phyloP scores from a whole-genome alignment of 2,113 vertebrate species.

The Onychostruthus taczanowskii region DNA sequence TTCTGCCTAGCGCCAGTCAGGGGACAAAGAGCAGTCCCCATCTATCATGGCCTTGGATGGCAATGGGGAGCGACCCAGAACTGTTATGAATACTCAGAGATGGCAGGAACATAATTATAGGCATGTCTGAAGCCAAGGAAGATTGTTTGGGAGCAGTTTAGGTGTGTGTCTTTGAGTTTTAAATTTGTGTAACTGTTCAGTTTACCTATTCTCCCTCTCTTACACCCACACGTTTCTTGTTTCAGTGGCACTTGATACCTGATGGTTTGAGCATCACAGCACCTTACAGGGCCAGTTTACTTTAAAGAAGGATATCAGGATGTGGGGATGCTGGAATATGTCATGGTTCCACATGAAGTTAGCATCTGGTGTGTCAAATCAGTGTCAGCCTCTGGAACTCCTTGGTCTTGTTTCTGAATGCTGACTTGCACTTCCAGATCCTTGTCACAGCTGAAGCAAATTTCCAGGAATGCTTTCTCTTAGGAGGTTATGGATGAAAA shows the following conservation, averaged over 20 bases:
- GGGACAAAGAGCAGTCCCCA: background rate
- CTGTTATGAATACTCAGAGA: accelerated
- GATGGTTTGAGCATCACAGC: background rate
- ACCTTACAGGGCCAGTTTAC: background rate
- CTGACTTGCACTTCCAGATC: background rate
- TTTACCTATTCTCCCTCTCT: background rate
- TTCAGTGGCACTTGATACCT: background rate
- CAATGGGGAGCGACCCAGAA: background rate
- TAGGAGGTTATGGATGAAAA: background rate
- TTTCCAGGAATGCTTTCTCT: accelerated
- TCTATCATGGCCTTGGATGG: background rate
- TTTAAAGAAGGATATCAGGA: background rate
- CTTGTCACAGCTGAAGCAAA: background rate
- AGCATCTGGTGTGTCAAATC: background rate
- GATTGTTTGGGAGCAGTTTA: background rate
- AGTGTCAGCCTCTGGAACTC: background rate
- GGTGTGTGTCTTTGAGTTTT: background rate
- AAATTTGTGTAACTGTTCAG: background rate
- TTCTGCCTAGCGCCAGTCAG: accelerated
- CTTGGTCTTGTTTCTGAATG: background rate
- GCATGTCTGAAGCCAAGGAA: background rate
- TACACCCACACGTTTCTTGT: background rate
- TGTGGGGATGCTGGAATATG: background rate
- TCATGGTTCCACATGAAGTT: background rate
- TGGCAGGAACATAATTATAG: background rate